Evolutionary conservation across 2,797 vertebrate genomes (phyloP).

Genomic region (Orientallactaga sibirica): DNA sequence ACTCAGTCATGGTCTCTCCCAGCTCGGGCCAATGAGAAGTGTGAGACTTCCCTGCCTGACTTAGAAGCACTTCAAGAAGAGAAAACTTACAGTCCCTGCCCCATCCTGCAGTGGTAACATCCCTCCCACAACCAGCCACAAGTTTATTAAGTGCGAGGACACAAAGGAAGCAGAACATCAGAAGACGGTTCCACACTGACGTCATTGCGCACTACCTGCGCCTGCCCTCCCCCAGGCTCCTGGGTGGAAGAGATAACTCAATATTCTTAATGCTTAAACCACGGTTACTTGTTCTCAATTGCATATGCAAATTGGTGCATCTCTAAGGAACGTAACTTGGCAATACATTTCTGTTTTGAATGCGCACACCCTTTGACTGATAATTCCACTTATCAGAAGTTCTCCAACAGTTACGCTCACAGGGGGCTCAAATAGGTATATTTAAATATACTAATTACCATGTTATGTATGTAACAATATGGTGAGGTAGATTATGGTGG

Average conservation of each 20-base stretch:
- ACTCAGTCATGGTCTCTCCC: not conserved
- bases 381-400: constrained; percentile 59
- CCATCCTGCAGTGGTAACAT: not conserved
- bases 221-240: constrained; percentile 33
- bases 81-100: constrained; percentile 9
- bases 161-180: not conserved
- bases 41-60: not conserved
- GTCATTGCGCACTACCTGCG: not conserved
- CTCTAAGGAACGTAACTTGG: constrained; percentile 53
- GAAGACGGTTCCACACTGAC: not conserved
- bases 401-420: constrained; percentile 36
- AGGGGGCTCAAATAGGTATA: constrained; percentile 24
- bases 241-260: constrained; percentile 57
- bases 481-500: not conserved
- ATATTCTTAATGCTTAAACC: constrained; percentile 16
- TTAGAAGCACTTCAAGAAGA: constrained; percentile 27
- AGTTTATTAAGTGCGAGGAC: not conserved
- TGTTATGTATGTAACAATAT: constrained; percentile 24
- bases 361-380: constrained; percentile 14
- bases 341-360: constrained; percentile 63
- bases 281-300: constrained; percentile 13
- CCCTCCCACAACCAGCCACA: not conserved
- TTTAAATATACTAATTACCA: constrained; percentile 60
- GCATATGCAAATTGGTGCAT: constrained; percentile 51
- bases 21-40: constrained; percentile 6